phyloP scores from a whole-genome alignment of 1,140 invertebrate species.

The Calosoma granatense region DNA sequence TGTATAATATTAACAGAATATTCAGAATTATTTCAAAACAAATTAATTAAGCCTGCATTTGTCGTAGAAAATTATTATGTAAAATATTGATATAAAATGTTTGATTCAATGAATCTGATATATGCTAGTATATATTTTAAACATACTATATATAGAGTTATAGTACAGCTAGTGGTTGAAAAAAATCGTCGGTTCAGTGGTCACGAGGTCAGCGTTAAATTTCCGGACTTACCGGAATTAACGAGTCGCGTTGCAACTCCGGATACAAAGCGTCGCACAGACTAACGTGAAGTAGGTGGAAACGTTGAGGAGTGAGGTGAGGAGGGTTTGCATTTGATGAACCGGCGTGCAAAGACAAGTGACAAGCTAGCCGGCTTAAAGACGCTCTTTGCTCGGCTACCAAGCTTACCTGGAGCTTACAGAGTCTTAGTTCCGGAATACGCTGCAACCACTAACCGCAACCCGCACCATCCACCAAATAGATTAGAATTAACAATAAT shows the following conservation, averaged over 20 bases:
- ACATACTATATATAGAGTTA: too few relatives aligned
- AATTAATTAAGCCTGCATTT: too few relatives aligned
- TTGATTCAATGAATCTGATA: too few relatives aligned
- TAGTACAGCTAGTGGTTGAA: too few relatives aligned
- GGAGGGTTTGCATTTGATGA: not conserved
- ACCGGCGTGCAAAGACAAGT: constrained; percentile 10
- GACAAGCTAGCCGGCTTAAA: constrained; percentile 14
- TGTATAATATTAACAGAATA: too few relatives aligned
- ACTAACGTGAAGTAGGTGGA: too few relatives aligned
- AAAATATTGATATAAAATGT: not conserved
- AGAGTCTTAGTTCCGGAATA: not conserved
- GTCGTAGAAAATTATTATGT: not conserved
- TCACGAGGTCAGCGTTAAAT: not conserved
- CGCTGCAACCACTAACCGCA: not conserved
- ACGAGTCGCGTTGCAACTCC: not conserved
- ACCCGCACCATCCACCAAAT: not conserved
- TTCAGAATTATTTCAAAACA: too few relatives aligned
- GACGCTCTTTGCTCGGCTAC: constrained; percentile 3
- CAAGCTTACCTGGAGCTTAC: constrained; percentile 7
- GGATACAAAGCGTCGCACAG: not conserved
- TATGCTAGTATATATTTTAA: too few relatives aligned
- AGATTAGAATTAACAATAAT: not conserved
- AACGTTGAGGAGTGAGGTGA: too few relatives aligned
- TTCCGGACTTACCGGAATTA: not conserved
- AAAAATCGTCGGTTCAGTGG: too few relatives aligned